These are phyloP conservation scores for Anagrus nilaparvatae DNA, from an alignment of 1,140 invertebrate genomes.

Conservation along the genomic window DNA sequence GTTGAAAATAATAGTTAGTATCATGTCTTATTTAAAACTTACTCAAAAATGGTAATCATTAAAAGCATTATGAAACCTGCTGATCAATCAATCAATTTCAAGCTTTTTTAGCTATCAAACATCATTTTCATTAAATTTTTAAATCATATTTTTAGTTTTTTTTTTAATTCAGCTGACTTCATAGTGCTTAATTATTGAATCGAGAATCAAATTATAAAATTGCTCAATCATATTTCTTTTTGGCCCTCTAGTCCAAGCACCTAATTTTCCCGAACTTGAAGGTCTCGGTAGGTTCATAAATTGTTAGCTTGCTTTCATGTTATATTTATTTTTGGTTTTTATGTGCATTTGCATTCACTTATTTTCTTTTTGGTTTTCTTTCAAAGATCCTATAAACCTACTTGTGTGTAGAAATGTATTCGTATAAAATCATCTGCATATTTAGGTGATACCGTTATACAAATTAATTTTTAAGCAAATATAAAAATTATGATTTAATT, in stretches of 20 bases:
- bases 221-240: slow-evolving; percentile 41
- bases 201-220: slow-evolving; percentile 31
- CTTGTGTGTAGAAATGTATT: too few relatives aligned
- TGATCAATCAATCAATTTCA: slow-evolving; percentile 6
- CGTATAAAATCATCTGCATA: too few relatives aligned
- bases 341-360: slow-evolving; percentile 3
- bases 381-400: too few relatives aligned
- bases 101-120: too few relatives aligned
- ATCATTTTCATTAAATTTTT: background rate
- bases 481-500: too few relatives aligned
- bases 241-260: slow-evolving; percentile 56
- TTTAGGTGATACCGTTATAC: too few relatives aligned
- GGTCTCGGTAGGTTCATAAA: slow-evolving; percentile 54
- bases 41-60: too few relatives aligned
- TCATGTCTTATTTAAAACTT: too few relatives aligned
- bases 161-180: slow-evolving; percentile 20
- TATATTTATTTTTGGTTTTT: slow-evolving; percentile 10
- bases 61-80: slow-evolving; percentile 15
- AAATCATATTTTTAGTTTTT: background rate
- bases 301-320: slow-evolving; percentile 36
- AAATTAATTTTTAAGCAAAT: too few relatives aligned
- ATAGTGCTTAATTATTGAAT: slow-evolving; percentile 19
- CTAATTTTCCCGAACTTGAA: slow-evolving; percentile 57
- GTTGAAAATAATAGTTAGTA: too few relatives aligned
- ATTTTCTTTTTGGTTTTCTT: background rate